These are phyloP conservation scores for Psittacula cyanocephala DNA, from an alignment of 2,113 vertebrate genomes.

Conservation along the genomic window DNA sequence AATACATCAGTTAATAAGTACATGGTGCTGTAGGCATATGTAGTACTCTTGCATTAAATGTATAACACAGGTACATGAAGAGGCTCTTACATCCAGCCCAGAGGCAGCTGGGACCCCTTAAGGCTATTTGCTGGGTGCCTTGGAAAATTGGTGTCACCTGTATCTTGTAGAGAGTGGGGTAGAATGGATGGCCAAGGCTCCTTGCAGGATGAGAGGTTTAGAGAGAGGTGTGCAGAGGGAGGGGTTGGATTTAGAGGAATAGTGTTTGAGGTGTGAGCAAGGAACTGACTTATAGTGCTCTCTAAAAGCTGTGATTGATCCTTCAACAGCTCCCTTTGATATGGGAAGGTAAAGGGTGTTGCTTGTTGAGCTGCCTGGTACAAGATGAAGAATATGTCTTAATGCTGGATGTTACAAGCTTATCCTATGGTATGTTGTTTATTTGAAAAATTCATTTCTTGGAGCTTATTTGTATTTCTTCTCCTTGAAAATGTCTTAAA, in stretches of 20 bases:
- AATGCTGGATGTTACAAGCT: fast-evolving
- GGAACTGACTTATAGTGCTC: fast-evolving
- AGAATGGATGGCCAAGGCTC: background rate
- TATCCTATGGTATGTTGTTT: background rate
- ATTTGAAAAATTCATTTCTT: background rate
- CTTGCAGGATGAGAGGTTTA: fast-evolving
- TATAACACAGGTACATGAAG: background rate
- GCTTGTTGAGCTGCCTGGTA: background rate
- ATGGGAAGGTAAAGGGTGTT: background rate
- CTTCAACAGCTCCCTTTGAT: fast-evolving
- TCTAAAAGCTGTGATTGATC: fast-evolving
- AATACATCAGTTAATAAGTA: background rate
- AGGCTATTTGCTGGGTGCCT: background rate
- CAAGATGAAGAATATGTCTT: background rate
- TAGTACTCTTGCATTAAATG: background rate
- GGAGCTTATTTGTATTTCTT: background rate
- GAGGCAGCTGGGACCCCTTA: background rate
- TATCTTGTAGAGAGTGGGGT: fast-evolving
- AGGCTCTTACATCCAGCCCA: background rate
- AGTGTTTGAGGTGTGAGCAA: fast-evolving
- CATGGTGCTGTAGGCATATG: background rate
- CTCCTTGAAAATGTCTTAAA: background rate
- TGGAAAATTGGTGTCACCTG: background rate
- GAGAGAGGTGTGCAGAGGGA: fast-evolving
- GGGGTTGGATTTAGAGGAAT: fast-evolving